phyloP scores from a whole-genome alignment of 1,140 invertebrate genomes.

The Brachionus sp. region DNA sequence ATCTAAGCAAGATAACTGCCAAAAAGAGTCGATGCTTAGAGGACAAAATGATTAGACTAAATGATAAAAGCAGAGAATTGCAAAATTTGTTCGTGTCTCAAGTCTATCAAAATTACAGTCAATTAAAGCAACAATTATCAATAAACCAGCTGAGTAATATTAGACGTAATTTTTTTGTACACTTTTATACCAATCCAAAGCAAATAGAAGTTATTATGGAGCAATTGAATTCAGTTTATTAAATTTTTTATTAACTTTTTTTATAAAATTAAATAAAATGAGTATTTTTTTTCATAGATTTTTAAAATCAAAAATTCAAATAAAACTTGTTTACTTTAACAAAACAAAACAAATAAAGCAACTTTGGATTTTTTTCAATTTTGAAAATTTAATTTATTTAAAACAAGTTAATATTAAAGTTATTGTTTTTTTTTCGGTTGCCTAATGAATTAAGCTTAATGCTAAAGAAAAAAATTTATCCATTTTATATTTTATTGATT shows the following conservation, averaged over 20 bases:
- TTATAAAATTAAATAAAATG: neutral
- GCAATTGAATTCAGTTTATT: conserved; percentile 11
- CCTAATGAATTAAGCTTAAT: neutral
- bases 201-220: conserved; percentile 17
- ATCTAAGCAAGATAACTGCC: conserved; percentile 23
- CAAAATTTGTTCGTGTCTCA: conserved; percentile 19
- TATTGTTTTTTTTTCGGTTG: neutral
- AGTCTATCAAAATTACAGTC: neutral
- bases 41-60: neutral
- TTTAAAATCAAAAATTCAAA: neutral
- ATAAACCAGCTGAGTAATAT: neutral
- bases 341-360: neutral
- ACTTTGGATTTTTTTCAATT: neutral
- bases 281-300: neutral
- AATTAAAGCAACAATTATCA: neutral
- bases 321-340: neutral
- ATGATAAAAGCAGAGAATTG: conserved; percentile 9
- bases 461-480: neutral
- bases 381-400: neutral
- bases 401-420: neutral
- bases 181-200: conserved; percentile 41
- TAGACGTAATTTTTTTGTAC: conserved; percentile 29
- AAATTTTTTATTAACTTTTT: neutral
- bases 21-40: neutral
- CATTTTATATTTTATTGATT: neutral